Evolutionary conservation across 1,140 invertebrate genomes (phyloP), one percentile per base, ranked within the genome.

Genomic region (Drosophila leontia): DNA sequence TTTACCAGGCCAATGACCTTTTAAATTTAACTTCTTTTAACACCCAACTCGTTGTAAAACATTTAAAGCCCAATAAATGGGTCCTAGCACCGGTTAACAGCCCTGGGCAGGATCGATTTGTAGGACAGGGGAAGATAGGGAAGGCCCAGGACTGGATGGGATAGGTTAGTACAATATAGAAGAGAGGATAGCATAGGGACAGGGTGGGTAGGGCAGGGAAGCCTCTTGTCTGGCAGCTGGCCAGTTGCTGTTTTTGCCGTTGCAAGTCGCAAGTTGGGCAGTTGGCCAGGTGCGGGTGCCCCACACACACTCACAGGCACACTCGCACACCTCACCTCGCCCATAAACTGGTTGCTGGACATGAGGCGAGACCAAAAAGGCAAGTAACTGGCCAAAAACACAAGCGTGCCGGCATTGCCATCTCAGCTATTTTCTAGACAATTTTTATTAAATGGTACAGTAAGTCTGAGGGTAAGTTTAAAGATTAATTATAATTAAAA

Each of bases 231-330:
- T 61, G 80, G 72, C 85, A 87, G 85, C 80, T 84, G 84, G 70
- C 60, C 78, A 45, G 63, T 57, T 59, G 53, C 37, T 42, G 53
- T 71, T 44, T 51, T 51, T 37, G 63, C 78, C 47, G 63, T 56
- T 50, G 69, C 45, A 61, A 63, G 63, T 59, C 62, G 80, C 78
- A 75, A 88, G 84, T 87, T 87, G 84, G 85, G 85, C 85, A 90
- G 85, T 90, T 90, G 85, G 85, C 85, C 85, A 90, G 85, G 85
- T 90, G 85, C 85, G 85, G 85, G 85, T 90, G 85, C 78, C 75
- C 69, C 68, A 77, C 65, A 83, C 82, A 71, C 82, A 72, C 62
- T 70, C 77, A 62, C 61, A 57, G 58, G 62, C 23, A 51, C 50
- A 55, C 61, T 65, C 65, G 65, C 37, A 45, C 62, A 45, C 67